Conservation (phyloP, 2,888 invertebrate species). For the Anthoptus insignis region DNA sequence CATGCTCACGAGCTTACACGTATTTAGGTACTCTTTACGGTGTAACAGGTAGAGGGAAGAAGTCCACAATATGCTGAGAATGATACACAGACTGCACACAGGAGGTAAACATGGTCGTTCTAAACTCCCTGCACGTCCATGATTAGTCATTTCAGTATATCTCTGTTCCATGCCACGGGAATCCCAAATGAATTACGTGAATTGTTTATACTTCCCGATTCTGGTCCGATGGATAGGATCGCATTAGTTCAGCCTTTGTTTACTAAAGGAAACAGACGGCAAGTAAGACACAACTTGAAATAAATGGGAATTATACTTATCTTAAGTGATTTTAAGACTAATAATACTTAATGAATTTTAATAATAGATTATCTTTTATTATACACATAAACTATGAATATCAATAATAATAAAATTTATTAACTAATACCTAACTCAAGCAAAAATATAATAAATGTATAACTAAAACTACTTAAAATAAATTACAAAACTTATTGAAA, state of each 20-base stretch:
- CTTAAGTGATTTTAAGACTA: too few relatives aligned
- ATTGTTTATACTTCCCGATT: constrained; percentile 70
- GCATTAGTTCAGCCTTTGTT: constrained; percentile 3
- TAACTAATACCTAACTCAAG: too few relatives aligned
- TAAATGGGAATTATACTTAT: background rate
- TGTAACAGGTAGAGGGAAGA: too few relatives aligned
- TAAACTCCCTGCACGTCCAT: constrained; percentile 72
- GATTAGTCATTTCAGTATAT: constrained; percentile 85
- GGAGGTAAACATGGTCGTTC: constrained; percentile 66
- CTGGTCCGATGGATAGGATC: constrained; percentile 53
- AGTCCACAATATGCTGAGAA: constrained; percentile 65
- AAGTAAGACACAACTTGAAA: background rate
- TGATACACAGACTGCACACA: constrained; percentile 47
- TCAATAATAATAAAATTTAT: too few relatives aligned
- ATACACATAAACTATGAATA: too few relatives aligned
- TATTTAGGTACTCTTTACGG: background rate
- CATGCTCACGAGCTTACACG: too few relatives aligned
- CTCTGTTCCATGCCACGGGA: constrained; percentile 75
- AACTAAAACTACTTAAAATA: too few relatives aligned
- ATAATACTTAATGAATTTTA: too few relatives aligned
- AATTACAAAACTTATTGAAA: too few relatives aligned
- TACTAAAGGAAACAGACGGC: background rate
- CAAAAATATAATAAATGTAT: too few relatives aligned
- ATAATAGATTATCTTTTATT: too few relatives aligned
- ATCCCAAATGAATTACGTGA: constrained; percentile 77